Evolutionary conservation across 2,113 vertebrate genomes (phyloP), one percentile per base, ranked within the genome.

Genomic region (Ursus arctos): DNA sequence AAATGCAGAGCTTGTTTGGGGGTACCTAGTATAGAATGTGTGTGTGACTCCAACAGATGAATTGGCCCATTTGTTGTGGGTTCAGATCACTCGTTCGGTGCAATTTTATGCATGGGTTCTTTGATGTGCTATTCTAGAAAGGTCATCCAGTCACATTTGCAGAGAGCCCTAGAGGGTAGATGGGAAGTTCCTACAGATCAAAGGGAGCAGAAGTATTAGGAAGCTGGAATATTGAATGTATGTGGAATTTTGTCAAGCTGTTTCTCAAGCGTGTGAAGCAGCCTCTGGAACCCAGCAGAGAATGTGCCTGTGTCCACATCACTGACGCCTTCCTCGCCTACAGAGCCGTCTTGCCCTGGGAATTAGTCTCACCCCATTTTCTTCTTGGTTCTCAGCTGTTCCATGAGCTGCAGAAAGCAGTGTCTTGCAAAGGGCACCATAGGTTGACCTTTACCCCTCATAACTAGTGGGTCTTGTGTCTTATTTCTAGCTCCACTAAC

Each of bases 121-220:
- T 91, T 81, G 67, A 95, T 92, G 87, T 53, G 0, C 67, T 63
- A 0, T 65, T 79, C 11, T 31, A 43, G 51, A 63, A 92, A 92
- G 14, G 65, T 87, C 91, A 81, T 86, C 22, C 26, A 71, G 0
- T 88, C 55, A 55, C 82, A 47, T 95, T 84, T 94, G 36, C 74
- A 90, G 85, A 93, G 71, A 59, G 79, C 7, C 11, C 2, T 88
- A 40, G 40, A 67, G 47, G 88, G 28, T 9, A 26, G 51, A 77
- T 88, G 51, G 88, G n/a, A 92, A 83, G 65, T 95, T 89, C 74
- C 59, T 93, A 74, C 6, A 82, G 95, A 83, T 77, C 40, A 71
- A 69, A 95, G 47, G 13, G 24, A 79, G 49, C 36, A 7, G 69
- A 79, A 79, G 26, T 43, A 26, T 84, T 63, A 40, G 61, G 49